Conservation (phyloP, 2,888 invertebrate genomes). For the Callosobruchus maculatus region DNA sequence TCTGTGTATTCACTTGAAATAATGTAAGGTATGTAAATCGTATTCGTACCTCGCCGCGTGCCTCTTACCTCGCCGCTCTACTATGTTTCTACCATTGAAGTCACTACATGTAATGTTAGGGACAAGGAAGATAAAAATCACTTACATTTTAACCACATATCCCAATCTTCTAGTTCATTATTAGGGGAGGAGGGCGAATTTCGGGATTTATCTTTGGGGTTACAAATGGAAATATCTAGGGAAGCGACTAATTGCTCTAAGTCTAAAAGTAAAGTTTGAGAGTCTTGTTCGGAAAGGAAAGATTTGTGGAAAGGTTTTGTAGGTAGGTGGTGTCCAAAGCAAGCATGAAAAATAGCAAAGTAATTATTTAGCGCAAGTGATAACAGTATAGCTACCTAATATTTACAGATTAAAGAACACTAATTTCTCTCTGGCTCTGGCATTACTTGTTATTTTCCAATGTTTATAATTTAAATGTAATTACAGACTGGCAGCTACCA, state of each 20-base stretch:
- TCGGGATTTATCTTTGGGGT: conserved; percentile 15
- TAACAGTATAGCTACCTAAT: conserved; percentile 1
- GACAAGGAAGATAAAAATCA: conserved; percentile 16
- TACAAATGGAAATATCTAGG: conserved; percentile 36
- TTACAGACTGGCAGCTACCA: no score
- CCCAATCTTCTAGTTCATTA: conserved; percentile 42
- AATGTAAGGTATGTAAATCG: no score
- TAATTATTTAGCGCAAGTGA: conserved; percentile 25
- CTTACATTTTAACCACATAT: conserved; percentile 46
- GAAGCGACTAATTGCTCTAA: conserved; percentile 53
- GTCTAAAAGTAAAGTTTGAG: conserved; percentile 55
- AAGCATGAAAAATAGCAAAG: conserved; percentile 35
- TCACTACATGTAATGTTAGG: not conserved
- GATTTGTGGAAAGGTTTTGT: conserved; percentile 29
- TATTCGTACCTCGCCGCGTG: no score
- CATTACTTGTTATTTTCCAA: no score
- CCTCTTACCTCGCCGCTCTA: no score
- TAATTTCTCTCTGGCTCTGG: not conserved
- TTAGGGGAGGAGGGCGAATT: conserved; percentile 26
- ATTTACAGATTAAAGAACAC: not conserved
- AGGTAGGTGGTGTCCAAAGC: conserved; percentile 38
- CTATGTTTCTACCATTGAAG: no score
- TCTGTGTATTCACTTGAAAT: no score
- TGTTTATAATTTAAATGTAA: no score
- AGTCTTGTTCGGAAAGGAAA: conserved; percentile 35